These are phyloP conservation scores for Drosophila algonquin DNA, from an alignment of 2,888 invertebrate genomes.

Conservation along the genomic window DNA sequence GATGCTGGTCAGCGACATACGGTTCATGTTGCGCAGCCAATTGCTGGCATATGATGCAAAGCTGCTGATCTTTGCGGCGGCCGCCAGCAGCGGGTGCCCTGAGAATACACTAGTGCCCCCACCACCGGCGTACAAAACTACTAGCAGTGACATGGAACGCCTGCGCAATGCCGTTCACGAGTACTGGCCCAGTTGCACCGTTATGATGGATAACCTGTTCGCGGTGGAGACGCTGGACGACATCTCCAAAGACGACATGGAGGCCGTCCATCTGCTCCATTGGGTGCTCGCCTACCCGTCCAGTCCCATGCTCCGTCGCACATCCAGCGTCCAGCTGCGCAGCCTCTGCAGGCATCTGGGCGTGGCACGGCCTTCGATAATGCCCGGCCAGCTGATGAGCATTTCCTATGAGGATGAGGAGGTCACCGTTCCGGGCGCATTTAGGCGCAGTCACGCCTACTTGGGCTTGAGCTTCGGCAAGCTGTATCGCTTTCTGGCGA, in stretches of 20 bases:
- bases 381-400: conserved; percentile 30
- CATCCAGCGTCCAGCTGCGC: conserved; percentile 1
- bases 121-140: conserved; percentile 20
- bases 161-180: conserved; percentile 26
- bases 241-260: background rate
- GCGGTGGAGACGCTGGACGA: background rate
- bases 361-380: conserved; percentile 4
- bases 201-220: conserved; percentile 16
- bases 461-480: conserved; percentile 32
- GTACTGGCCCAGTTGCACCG: conserved; percentile 40
- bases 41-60: conserved; percentile 25
- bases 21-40: conserved; percentile 12
- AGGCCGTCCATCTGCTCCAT: conserved; percentile 32
- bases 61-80: conserved; percentile 39
- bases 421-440: rapidly evolving
- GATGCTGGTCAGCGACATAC: background rate
- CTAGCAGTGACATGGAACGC: conserved; percentile 23
- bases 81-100: conserved; percentile 24
- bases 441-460: conserved; percentile 13
- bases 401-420: conserved; percentile 22
- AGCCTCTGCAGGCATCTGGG: conserved; percentile 18
- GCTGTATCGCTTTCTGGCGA: conserved; percentile 39
- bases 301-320: conserved; percentile 29
- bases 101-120: conserved; percentile 30
- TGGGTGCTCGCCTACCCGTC: conserved; percentile 45